Evolutionary conservation across 2,113 vertebrate species (phyloP), one percentile per base, ranked within the genome.

Genomic region (Coryphaenoides rupestris): DNA sequence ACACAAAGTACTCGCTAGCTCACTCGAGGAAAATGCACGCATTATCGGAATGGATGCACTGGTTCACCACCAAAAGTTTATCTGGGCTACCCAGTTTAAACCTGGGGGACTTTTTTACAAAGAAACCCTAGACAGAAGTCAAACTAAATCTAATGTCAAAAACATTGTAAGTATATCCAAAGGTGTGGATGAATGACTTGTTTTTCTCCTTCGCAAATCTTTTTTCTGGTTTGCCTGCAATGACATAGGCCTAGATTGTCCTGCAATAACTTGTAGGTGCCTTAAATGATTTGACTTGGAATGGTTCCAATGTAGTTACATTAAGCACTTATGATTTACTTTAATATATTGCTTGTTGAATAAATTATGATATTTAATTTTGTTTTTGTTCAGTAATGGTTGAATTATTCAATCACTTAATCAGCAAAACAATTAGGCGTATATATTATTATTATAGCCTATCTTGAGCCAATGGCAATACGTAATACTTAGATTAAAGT

Each of bases 41-140:
- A 97, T 99, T 86, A 97, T 96, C 72, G 96, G 95, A 26, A 95
- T 98, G 94, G 97, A 98, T 86, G 90, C 91, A 55, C 92, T 97
- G 86, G 94, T 93, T 88, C 94, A 96, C 90, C 94, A 93, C 80
- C 90, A 98, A 83, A 97, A 95, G 92, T 94, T 99, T 87, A 92
- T 99, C 87, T 99, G 97, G 97, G 98, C 95, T 70, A 99, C 96
- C 78, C 95, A 98, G 23, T 98, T 98, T 91, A 98, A 99, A 86
- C 95, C 97, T 56, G 97, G 97, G 28, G 96, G 95, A 69, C 95
- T 99, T 89, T 99, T 98, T 92, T 98, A 95, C 90, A 96, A 92
- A 88, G 94, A 91, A 69, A 89, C 93, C 80, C 87, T 90, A 16
- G 91, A 91, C 70, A 92, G 89, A 91, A 93, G 92, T 87, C 93